Base-by-base conservation (phyloP, 2,113 vertebrate genomes). In the Mesocricetus auratus region DNA sequence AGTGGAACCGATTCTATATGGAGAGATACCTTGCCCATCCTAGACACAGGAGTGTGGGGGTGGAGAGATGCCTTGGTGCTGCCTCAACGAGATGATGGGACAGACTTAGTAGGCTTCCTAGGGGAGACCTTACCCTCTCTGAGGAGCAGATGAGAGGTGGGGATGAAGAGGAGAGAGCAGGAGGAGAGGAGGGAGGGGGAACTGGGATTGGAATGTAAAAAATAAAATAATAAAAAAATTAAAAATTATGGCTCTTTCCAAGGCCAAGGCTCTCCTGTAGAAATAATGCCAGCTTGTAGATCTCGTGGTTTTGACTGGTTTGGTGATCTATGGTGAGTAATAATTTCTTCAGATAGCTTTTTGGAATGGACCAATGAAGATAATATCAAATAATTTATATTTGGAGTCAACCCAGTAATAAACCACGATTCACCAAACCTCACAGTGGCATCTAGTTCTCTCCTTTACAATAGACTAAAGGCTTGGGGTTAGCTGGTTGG, bases 351-450 rank as follows among this genome's bases (percentile, higher is more conserved):
- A 53, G 45, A 29, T 75, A 90, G 60, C 39, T 79, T 90, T 79
- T 7, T 68, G 60, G 9, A 79, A n/a, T n/a, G 31, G 29, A 91
- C 39, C 36, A 66, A 68, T 68, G 19, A 36, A 98, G 91, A 99
- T 99, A 97, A 99, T 99, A 96, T 99, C 99, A 0, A 99, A 99
- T 97, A 99, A 99, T 97, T 99, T 99, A 98, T 99, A 99, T 1
- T 99, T 99, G 93, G 99, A 99, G 97, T 99, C 99, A 86, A 99
- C 99, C 99, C 99, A 99, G 91, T 99, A 99, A 0, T 99, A 99
- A 98, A 97, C 99, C 24, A 99, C 97, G 89, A 99, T 99, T 94
- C 99, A 98, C 95, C 99, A 98, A 93, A 98, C 99, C n/a, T 99
- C 99, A 16, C 99, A 99, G 98, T 99, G 99, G 98, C 99, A 99